phyloP scores from a whole-genome alignment of 35 echinoderm and acorn worm species.

The Strongylocentrotus purpuratus region DNA sequence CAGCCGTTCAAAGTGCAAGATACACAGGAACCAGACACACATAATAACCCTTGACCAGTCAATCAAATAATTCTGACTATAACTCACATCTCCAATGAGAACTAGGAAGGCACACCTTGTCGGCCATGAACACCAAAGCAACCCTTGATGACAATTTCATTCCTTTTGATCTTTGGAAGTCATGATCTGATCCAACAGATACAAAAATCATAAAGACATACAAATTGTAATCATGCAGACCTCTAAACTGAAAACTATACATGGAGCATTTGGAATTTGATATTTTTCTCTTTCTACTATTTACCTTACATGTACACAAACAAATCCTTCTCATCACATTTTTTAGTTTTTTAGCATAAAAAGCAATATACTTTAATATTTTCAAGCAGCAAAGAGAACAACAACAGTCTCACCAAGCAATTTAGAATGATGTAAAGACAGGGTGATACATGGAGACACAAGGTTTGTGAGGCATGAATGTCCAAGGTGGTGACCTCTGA shows the following conservation, averaged over 20 bases:
- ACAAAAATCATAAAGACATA: neutral
- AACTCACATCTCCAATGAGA: neutral
- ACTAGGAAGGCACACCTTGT: neutral
- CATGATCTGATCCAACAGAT: neutral
- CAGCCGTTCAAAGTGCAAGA: conserved; percentile 24
- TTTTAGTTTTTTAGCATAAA: neutral
- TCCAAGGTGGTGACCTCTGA: neutral
- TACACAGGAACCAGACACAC: conserved; percentile 21
- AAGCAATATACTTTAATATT: too few species aligned
- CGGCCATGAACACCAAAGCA: neutral
- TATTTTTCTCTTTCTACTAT: neutral
- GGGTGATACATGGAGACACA: neutral
- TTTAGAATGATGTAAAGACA: neutral
- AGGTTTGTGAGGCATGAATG: neutral
- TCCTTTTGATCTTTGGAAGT: neutral
- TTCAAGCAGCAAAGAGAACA: too few species aligned
- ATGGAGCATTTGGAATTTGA: too few species aligned
- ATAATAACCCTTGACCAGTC: conserved; percentile 42
- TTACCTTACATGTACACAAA: neutral
- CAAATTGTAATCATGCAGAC: neutral
- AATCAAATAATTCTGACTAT: neutral
- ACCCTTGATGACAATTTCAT: neutral
- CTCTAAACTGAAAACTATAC: neutral
- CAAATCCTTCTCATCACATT: neutral
- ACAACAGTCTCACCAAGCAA: too few species aligned